These are phyloP conservation scores for Tetheella fluctuosa DNA, from an alignment of 2,888 invertebrate species.

Conservation along the genomic window DNA sequence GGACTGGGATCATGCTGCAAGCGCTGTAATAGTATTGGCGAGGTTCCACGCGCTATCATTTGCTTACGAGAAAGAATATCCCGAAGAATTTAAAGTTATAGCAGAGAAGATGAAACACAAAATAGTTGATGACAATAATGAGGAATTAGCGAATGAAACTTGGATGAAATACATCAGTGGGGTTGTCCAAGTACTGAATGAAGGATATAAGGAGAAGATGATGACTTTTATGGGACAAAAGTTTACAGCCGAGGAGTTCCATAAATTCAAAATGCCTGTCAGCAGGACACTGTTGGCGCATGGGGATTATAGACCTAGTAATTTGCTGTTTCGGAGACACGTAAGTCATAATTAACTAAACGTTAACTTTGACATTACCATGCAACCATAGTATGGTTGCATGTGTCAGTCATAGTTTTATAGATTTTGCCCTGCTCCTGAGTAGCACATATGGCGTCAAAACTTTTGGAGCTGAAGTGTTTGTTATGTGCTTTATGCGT, in stretches of 20 bases:
- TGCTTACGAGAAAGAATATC: conserved; percentile 55
- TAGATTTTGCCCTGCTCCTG: too few relatives aligned
- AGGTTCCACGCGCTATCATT: conserved; percentile 67
- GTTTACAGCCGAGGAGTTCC: conserved; percentile 18
- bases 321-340: conserved; percentile 40
- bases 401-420: too few relatives aligned
- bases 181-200: conserved; percentile 35
- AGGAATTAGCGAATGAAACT: conserved; percentile 15
- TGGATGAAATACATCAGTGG: conserved; percentile 31
- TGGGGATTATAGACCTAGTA: conserved; percentile 54
- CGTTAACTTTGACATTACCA: too few relatives aligned
- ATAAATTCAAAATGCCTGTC: conserved; percentile 36
- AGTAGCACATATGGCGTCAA: too few relatives aligned
- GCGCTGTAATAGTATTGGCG: conserved; percentile 50
- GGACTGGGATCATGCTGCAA: conserved; percentile 52
- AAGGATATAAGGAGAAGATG: conserved; percentile 39
- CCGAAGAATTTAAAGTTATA: conserved; percentile 40
- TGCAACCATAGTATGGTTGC: too few relatives aligned
- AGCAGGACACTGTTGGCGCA: conserved; percentile 43
- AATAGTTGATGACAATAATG: conserved; percentile 13
- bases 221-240: conserved; percentile 29
- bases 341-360: conserved; percentile 22
- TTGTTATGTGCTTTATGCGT: too few relatives aligned
- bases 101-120: conserved; percentile 29
- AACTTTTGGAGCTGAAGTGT: too few relatives aligned